Base-by-base conservation (phyloP, 2,888 invertebrate species). In the Helleia helle region DNA sequence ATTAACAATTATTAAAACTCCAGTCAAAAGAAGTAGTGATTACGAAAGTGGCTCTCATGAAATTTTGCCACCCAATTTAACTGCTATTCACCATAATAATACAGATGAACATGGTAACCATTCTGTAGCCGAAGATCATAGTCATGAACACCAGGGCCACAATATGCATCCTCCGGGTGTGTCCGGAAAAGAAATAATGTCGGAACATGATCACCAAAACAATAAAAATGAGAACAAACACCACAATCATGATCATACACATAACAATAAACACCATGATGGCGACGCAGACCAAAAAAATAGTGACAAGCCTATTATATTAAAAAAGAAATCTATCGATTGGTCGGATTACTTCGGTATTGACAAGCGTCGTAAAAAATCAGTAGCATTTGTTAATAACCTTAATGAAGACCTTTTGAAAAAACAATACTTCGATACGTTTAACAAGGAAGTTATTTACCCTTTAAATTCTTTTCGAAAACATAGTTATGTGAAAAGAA, bases 341-440 rank as follows among this genome's bases (percentile, higher is more conserved):
- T 95, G 94, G 95, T 91, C 93, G 0, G 90, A 93, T 55, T 94
- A 95, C 60, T 94, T 95, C 59, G 95, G 95, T 0, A 87, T 94
- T 46, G 94, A 95, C 64, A 88, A 91, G 48, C 89, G 93, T 44
- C 90, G 87, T 67, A 93, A 92, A 68, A 91, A 91, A 56, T 83
- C 88, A 0, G 54, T 61, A 13, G 49, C 66, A 7, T 71, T 68
- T 40, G 54, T 68, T 1, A 72, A 70, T 29, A 73, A 79, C 25
- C 59, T 71, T 2, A 76, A 70, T 40, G 86, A 86, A 51, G 86
- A 85, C 34, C 75, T 71, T 39, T 69, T 74, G 3, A 67, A 67
- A 43, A 80, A 76, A 53, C 75, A 80, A 49, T 83, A 83, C 48
- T 79, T 79, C 47, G 70, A 77, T 48, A 80, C 71, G 0, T 81